Evolutionary conservation across 2,797 vertebrate species (phyloP).

Genomic region (Gambelia wislizenii): DNA sequence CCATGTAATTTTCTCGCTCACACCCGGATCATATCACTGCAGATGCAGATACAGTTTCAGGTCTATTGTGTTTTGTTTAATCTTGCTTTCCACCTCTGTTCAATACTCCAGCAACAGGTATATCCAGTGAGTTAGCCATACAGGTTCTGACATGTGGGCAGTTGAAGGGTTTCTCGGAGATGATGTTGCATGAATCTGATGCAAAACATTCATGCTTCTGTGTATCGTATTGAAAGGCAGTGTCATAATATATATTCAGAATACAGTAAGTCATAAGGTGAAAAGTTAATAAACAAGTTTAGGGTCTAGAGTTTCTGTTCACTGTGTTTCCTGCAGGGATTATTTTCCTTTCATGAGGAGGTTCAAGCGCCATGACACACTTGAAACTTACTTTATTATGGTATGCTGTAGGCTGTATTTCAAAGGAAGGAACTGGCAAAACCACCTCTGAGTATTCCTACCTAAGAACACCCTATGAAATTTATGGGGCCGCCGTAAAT

Average conservation of each 20-base stretch:
- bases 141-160: no score
- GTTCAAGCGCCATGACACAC: not conserved
- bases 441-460: no score
- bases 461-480: no score
- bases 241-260: not conserved
- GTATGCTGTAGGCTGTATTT: no score
- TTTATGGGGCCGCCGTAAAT: no score
- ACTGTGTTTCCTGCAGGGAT: not conserved
- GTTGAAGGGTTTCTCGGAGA: not conserved
- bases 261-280: not conserved
- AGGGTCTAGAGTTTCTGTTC: not conserved
- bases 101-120: constrained; percentile 30
- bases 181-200: not conserved
- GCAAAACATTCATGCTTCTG: not conserved
- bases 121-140: constrained; percentile 38
- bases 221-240: not conserved
- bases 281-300: constrained; percentile 13
- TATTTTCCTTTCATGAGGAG: not conserved
- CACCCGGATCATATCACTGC: not conserved
- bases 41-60: not conserved
- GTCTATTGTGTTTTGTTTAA: constrained; percentile 6
- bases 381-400: not conserved
- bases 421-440: no score
- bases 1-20: not conserved
- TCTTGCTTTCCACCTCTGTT: constrained; percentile 38